Percentiles rank a stretch among this genome's conserved stretches.
Evolutionary conservation across 2,797 vertebrate species (phyloP).

Genomic region (Lagorchestes hirsutus): DNA sequence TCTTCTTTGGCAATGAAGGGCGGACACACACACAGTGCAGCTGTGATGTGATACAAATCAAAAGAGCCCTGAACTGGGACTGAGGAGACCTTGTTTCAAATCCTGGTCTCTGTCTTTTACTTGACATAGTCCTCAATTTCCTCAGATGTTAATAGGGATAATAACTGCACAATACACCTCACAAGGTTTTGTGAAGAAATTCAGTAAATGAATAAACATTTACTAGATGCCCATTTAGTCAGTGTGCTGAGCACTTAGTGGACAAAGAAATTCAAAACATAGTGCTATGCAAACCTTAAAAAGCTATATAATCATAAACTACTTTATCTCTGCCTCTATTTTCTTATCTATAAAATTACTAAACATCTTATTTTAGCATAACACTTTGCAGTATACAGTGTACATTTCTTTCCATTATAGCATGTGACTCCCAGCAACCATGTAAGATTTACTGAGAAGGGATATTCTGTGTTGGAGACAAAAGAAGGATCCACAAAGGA

Average conservation of each 20-base stretch:
- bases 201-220: neutral
- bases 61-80: neutral
- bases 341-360: neutral
- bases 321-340: neutral
- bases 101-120: neutral
- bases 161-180: neutral
- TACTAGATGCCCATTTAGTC: neutral
- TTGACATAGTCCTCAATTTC: conserved; percentile 1
- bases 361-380: neutral
- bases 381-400: neutral
- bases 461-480: neutral
- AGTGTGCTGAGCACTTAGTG: neutral
- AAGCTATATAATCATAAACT: neutral
- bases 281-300: neutral
- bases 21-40: too few species aligned
- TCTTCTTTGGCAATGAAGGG: too few species aligned
- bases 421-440: neutral
- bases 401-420: neutral
- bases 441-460: neutral
- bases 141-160: neutral
- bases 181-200: neutral
- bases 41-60: neutral
- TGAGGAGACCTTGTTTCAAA: neutral
- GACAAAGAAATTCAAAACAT: neutral
- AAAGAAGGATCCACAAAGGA: neutral